phyloP scores from a whole-genome alignment of 2,888 invertebrate species.

The Anoncus sp. region DNA sequence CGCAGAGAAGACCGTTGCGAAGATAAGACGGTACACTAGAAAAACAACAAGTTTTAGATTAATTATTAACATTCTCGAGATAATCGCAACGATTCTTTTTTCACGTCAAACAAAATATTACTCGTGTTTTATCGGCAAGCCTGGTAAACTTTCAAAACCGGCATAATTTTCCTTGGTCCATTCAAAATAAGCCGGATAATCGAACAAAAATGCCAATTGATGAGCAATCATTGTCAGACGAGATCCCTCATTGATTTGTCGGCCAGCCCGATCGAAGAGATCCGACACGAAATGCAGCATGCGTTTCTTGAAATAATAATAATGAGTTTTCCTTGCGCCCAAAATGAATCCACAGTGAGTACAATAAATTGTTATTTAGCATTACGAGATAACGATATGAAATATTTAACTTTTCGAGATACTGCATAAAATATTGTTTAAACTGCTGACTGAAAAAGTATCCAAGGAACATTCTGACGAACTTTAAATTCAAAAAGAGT shows the following conservation, averaged over 20 bases:
- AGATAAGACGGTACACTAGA: conserved; percentile 72
- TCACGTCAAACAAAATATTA: conserved; percentile 30
- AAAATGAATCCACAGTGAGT: neutral
- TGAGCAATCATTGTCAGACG: conserved; percentile 72
- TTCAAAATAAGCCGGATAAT: conserved; percentile 72
- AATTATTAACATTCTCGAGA: conserved; percentile 11
- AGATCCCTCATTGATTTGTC: conserved; percentile 68
- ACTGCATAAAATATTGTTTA: too few relatives aligned
- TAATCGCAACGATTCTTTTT: too few relatives aligned
- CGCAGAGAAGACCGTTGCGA: conserved; percentile 74
- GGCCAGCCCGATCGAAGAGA: conserved; percentile 70
- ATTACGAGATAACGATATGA: neutral
- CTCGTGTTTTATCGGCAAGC: conserved; percentile 56
- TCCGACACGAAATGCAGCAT: conserved; percentile 71
- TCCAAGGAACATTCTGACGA: too few relatives aligned
- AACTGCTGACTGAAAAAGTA: too few relatives aligned
- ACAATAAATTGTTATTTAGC: neutral
- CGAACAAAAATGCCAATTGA: conserved; percentile 74
- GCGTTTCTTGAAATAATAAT: conserved; percentile 70
- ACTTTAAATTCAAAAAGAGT: too few relatives aligned
- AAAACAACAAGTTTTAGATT: conserved; percentile 7
- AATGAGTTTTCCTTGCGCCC: neutral
- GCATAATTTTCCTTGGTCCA: conserved; percentile 71
- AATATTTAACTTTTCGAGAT: too few relatives aligned
- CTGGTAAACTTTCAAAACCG: conserved; percentile 48